Conservation (phyloP, 1,140 invertebrate genomes). For the Asobara japonica region DNA sequence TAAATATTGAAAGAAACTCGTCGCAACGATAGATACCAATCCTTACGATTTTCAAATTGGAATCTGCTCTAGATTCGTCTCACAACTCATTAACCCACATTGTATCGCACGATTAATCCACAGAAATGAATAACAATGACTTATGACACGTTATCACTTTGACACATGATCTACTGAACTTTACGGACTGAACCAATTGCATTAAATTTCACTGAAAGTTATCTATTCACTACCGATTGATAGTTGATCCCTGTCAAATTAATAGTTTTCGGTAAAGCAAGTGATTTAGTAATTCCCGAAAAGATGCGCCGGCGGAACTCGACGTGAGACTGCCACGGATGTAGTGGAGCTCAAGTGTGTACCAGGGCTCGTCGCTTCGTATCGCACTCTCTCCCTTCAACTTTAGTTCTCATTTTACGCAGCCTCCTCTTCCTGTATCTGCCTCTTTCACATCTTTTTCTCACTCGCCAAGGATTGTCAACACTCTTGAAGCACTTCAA, state of each 20-base stretch:
- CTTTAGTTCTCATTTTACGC: slow-evolving; percentile 26
- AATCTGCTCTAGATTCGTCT: no score
- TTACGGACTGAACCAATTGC: no score
- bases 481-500: no score
- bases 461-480: no score
- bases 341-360: slow-evolving; percentile 23
- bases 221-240: no score
- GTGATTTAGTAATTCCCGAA: slow-evolving; percentile 37
- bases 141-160: neutral
- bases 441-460: neutral
- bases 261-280: neutral
- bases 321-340: slow-evolving; percentile 52
- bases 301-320: slow-evolving; percentile 54
- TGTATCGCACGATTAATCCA: neutral
- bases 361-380: neutral
- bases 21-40: no score
- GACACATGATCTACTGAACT: no score
- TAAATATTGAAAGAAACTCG: no score
- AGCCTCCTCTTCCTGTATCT: slow-evolving; percentile 34
- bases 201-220: neutral
- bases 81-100: slow-evolving; percentile 12
- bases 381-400: slow-evolving; percentile 19
- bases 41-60: no score
- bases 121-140: neutral
- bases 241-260: no score